phyloP scores from a whole-genome alignment of 64 coral and sea anemone species.

The Actinia tenebrosa region DNA sequence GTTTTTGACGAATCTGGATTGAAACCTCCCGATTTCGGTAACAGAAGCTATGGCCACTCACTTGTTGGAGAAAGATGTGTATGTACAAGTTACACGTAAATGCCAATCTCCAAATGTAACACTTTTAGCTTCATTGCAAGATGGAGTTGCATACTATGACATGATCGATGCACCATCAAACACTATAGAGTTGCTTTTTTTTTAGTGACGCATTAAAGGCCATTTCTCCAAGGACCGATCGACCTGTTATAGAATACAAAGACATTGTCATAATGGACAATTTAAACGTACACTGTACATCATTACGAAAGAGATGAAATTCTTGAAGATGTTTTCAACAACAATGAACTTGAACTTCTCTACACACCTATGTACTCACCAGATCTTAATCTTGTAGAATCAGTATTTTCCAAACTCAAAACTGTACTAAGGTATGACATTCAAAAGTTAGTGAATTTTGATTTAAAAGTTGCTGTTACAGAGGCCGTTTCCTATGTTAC shows the following conservation, averaged over 20 bases:
- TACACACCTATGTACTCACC: not conserved
- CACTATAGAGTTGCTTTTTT: conserved; percentile 12
- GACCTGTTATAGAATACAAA: not conserved
- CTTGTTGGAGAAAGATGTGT: no score
- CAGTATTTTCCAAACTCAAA: not conserved
- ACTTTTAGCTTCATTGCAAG: not conserved
- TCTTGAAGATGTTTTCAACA: no score
- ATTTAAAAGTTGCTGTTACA: not conserved
- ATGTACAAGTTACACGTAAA: no score
- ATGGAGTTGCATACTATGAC: conserved; percentile 16
- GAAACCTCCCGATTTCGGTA: not conserved
- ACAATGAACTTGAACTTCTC: no score
- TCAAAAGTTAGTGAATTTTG: not conserved
- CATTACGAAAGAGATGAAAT: not conserved
- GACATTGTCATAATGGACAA: conserved; percentile 22
- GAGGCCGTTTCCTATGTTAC: not conserved
- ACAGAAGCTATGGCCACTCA: not conserved
- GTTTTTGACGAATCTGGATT: conserved; percentile 40
- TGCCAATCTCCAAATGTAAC: no score
- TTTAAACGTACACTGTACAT: not conserved
- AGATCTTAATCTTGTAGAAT: not conserved
- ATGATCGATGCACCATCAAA: conserved; percentile 19
- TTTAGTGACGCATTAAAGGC: not conserved
- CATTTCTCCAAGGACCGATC: not conserved
- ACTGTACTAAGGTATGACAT: not conserved